phyloP scores from a whole-genome alignment of 2,113 vertebrate genomes.

The Prochilodus magdalenae region DNA sequence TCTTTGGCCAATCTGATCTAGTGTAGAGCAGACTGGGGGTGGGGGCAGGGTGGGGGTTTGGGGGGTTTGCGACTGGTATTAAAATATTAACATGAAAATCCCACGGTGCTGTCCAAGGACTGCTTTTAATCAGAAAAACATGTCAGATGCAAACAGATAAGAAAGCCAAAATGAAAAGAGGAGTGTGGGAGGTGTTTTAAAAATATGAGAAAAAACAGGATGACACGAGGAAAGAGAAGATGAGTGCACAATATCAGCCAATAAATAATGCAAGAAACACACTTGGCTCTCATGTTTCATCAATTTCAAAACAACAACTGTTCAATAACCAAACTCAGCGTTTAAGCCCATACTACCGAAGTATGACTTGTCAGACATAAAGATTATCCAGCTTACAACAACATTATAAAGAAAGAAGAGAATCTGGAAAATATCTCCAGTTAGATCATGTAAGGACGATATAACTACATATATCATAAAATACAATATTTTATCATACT shows the following conservation, averaged over 20 bases:
- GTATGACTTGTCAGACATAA: too few species aligned
- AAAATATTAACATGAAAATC: slow-evolving; percentile 65
- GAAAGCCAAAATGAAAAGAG: slow-evolving; percentile 36
- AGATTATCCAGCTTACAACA: background rate
- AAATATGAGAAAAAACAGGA: slow-evolving; percentile 9
- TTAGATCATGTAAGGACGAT: too few species aligned
- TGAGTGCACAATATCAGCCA: background rate
- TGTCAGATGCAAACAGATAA: slow-evolving; percentile 50
- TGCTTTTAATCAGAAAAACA: slow-evolving; percentile 64
- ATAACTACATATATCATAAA: too few species aligned
- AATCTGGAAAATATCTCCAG: background rate
- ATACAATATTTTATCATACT: too few species aligned
- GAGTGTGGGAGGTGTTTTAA: background rate
- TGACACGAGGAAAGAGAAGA: background rate
- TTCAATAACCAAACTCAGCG: background rate
- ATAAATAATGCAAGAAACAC: background rate
- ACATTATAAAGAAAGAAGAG: background rate
- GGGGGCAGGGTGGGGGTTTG: too few species aligned
- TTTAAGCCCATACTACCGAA: background rate
- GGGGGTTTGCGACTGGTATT: slow-evolving; percentile 63
- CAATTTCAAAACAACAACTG: background rate
- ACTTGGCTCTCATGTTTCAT: background rate
- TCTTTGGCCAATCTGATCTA: slow-evolving; percentile 53
- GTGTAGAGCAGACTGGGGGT: slow-evolving; percentile 49
- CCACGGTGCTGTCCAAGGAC: slow-evolving; percentile 40